Evolutionary conservation across 1,140 invertebrate species (phyloP).

Genomic region (Pteromalus puparum): DNA sequence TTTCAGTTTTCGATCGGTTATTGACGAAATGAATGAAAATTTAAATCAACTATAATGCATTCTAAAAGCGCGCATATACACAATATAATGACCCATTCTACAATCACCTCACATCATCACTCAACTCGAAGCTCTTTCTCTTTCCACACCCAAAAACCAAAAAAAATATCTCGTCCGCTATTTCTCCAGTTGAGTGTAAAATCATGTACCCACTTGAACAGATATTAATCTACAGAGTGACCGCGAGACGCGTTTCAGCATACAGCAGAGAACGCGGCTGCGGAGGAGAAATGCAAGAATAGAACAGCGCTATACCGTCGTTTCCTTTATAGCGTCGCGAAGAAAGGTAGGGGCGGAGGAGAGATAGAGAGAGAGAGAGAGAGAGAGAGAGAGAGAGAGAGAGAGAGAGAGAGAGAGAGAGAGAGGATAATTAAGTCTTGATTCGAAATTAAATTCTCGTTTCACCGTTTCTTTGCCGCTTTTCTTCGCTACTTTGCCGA

Average conservation of each 20-base stretch:
- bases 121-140: neutral
- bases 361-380: no score
- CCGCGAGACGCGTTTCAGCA: neutral
- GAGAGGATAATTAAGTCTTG: constrained; percentile 30
- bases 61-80: neutral
- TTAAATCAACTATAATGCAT: no score
- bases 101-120: neutral
- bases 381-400: neutral
- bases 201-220: constrained; percentile 4
- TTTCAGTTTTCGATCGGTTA: no score
- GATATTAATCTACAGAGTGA: constrained; percentile 18
- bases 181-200: neutral
- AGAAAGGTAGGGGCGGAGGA: neutral
- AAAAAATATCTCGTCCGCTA: neutral
- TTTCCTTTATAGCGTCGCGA: neutral
- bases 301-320: neutral
- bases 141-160: neutral
- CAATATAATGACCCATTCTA: neutral
- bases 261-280: neutral
- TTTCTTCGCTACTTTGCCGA: constrained; percentile 11
- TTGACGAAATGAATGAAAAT: no score
- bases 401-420: neutral
- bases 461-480: neutral
- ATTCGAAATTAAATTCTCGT: constrained; percentile 42
- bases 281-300: constrained; percentile 6